phyloP scores from a whole-genome alignment of 2,797 vertebrate species.

The Pitangus sulphuratus region DNA sequence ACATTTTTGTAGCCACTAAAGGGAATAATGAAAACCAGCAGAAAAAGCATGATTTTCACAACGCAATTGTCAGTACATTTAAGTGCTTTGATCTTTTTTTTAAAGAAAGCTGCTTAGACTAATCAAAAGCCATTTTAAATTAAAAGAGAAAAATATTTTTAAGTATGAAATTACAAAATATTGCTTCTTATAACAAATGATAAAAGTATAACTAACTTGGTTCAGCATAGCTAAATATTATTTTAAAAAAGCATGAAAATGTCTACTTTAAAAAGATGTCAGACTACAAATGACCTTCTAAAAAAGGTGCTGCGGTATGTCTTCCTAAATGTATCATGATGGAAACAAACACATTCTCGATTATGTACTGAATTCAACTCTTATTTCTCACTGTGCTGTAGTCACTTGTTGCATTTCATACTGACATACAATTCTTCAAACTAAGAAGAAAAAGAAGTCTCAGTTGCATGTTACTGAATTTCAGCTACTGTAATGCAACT shows the following conservation, averaged over 20 bases:
- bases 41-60: constrained; percentile 27
- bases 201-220: constrained; percentile 69
- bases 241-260: constrained; percentile 70
- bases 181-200: constrained; percentile 75
- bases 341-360: constrained; percentile 58
- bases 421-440: neutral
- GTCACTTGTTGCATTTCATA: constrained; percentile 29
- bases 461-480: constrained; percentile 59
- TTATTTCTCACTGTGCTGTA: constrained; percentile 25
- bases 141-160: constrained; percentile 74
- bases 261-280: constrained; percentile 69
- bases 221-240: constrained; percentile 67
- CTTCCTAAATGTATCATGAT: constrained; percentile 52
- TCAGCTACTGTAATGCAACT: constrained; percentile 50
- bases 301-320: constrained; percentile 49
- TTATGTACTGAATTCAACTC: constrained; percentile 36
- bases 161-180: constrained; percentile 78
- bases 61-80: constrained; percentile 25
- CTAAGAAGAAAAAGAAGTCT: constrained; percentile 48
- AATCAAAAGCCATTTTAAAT: constrained; percentile 73
- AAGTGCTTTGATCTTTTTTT: constrained; percentile 56
- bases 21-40: constrained; percentile 19
- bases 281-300: constrained; percentile 62
- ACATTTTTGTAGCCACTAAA: constrained; percentile 9
- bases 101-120: constrained; percentile 62